These are phyloP conservation scores for Drosophila lacertosa DNA, from an alignment of 1,140 invertebrate genomes.

Conservation along the genomic window DNA sequence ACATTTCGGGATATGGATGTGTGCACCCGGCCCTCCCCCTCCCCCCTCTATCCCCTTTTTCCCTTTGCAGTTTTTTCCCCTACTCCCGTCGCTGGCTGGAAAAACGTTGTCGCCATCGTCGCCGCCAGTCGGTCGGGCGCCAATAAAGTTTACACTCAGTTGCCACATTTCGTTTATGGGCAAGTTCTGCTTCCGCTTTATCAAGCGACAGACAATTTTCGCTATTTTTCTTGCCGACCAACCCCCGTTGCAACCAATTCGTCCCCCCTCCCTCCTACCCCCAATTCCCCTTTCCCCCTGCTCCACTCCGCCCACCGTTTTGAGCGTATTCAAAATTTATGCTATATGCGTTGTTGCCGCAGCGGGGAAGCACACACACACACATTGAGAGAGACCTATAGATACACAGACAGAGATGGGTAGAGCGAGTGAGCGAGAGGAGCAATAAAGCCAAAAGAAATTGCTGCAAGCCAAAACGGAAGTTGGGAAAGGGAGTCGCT, in stretches of 20 bases:
- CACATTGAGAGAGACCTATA: not conserved
- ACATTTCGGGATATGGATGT: constrained; percentile 3
- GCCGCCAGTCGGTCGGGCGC: constrained; percentile 81
- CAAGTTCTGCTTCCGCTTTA: constrained; percentile 82
- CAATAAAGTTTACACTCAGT: constrained; percentile 83
- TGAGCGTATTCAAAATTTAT: constrained; percentile 80
- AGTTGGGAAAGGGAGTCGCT: constrained; percentile 75
- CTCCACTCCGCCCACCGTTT: constrained; percentile 15
- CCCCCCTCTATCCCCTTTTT: too few species aligned
- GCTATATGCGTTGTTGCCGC: constrained; percentile 73
- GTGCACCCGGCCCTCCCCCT: not conserved
- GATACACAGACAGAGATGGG: not conserved
- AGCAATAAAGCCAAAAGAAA: constrained; percentile 80
- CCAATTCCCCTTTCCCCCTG: too few species aligned
- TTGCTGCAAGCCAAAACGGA: constrained; percentile 78
- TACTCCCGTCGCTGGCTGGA: constrained; percentile 24
- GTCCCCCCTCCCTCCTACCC: not conserved
- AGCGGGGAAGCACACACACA: constrained; percentile 52
- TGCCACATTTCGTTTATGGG: constrained; percentile 82
- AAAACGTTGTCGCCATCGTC: constrained; percentile 46
- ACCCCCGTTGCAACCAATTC: too few species aligned
- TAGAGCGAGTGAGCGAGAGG: not conserved
- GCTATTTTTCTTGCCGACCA: constrained; percentile 63
- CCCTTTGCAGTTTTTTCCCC: too few species aligned
- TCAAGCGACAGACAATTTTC: constrained; percentile 82